phyloP scores from a whole-genome alignment of 2,113 vertebrate species.

The Todiramphus chloris region DNA sequence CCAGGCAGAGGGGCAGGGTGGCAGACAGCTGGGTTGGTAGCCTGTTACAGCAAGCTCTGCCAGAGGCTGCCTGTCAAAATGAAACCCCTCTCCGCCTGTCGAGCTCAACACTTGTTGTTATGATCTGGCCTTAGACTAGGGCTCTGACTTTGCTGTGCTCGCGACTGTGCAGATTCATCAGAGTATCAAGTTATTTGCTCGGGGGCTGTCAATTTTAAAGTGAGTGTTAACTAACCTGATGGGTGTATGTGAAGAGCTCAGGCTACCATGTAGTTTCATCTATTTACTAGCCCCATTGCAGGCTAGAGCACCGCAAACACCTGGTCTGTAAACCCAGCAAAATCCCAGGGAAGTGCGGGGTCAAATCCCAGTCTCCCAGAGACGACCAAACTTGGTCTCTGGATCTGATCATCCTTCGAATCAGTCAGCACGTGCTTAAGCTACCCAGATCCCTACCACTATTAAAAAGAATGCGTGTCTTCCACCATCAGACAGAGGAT shows the following conservation, averaged over 20 bases:
- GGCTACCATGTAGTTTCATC: neutral
- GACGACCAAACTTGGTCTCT: neutral
- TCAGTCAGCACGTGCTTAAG: neutral
- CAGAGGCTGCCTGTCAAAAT: slow-evolving; percentile 21
- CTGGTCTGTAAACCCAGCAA: neutral
- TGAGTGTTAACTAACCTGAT: neutral
- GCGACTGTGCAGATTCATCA: neutral
- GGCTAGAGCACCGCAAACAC: neutral
- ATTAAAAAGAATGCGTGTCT: neutral
- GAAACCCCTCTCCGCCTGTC: neutral
- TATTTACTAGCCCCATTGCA: neutral
- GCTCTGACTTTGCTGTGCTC: slow-evolving; percentile 5
- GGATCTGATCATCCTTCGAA: neutral
- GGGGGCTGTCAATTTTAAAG: neutral
- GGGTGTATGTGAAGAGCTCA: neutral
- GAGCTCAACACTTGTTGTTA: neutral
- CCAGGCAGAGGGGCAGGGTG: neutral
- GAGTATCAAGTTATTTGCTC: neutral
- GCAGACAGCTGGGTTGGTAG: slow-evolving; percentile 37
- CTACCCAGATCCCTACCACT: neutral
- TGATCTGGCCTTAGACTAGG: neutral
- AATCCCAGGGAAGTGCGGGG: neutral
- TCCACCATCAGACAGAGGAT: neutral
- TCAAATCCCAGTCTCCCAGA: neutral
- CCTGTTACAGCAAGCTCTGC: neutral